phyloP scores from a whole-genome alignment of 2,888 invertebrate genomes.

The Phaedon cochleariae region DNA sequence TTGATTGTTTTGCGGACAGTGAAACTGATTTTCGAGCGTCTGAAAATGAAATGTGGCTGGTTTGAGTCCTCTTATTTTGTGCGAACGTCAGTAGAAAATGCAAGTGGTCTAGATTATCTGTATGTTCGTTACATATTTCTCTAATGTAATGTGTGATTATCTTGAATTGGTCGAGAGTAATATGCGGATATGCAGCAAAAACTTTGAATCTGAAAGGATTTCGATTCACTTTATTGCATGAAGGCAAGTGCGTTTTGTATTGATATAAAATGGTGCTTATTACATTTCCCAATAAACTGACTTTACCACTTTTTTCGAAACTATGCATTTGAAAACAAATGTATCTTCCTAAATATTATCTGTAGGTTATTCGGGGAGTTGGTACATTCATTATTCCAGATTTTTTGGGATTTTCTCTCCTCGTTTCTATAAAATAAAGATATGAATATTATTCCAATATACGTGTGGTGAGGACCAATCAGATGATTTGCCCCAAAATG shows the following conservation, averaged over 20 bases:
- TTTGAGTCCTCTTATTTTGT: slow-evolving; percentile 26
- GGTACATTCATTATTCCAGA: no score
- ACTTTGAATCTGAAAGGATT: not conserved
- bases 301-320: no score
- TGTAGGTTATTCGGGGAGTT: no score
- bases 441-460: no score
- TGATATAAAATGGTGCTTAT: no score
- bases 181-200: not conserved
- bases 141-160: not conserved
- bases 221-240: not conserved
- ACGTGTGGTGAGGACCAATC: no score
- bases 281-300: no score
- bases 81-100: slow-evolving; percentile 14
- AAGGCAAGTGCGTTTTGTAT: not conserved
- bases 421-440: no score
- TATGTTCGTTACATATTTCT: slow-evolving; percentile 13
- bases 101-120: slow-evolving; percentile 24
- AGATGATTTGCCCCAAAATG: no score
- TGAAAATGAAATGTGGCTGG: slow-evolving; percentile 23
- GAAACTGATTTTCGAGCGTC: slow-evolving; percentile 43
- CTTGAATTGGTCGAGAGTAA: slow-evolving; percentile 1
- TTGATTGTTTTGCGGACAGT: slow-evolving; percentile 40
- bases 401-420: no score
- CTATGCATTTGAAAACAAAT: no score
- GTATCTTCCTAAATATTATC: no score